A percentile compares a stretch with the other conserved stretches of the same genome.
These are phyloP conservation scores for Meandrina meandrites DNA, from an alignment of 92 coral and sea anemone genomes.

Conservation along the genomic window DNA sequence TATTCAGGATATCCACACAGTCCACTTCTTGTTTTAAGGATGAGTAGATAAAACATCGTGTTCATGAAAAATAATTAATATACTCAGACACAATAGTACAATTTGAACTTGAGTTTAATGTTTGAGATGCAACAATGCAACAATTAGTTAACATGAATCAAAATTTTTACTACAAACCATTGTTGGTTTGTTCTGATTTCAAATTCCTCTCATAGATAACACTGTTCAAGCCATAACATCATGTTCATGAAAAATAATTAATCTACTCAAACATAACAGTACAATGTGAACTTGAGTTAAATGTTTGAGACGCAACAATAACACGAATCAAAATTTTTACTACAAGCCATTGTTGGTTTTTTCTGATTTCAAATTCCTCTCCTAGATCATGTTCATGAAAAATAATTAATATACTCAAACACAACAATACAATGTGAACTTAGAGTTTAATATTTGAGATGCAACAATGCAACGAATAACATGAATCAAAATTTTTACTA, in stretches of 20 bases:
- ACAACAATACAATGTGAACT: not conserved
- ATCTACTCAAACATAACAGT: not conserved
- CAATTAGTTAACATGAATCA: not conserved
- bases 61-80: not conserved
- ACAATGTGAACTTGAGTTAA: not conserved
- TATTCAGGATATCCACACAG: too few relatives aligned
- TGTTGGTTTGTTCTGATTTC: conserved; percentile 7
- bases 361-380: conserved; percentile 1
- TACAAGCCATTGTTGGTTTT: not conserved
- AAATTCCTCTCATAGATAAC: not conserved
- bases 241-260: not conserved
- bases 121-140: not conserved
- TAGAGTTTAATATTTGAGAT: not conserved
- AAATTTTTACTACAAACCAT: conserved; percentile 5
- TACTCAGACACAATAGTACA: not conserved
- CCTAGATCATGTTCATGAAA: not conserved
- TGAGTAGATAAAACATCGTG: not conserved
- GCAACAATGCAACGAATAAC: conserved; percentile 7
- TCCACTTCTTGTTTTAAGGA: conserved; percentile 1
- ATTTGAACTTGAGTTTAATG: not conserved
- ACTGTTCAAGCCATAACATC: conserved; percentile 21
- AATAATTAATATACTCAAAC: not conserved
- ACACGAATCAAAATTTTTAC: conserved; percentile 3
- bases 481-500: conserved; percentile 1
- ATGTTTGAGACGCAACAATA: not conserved